phyloP scores from a whole-genome alignment of 23 tunicate genomes.

The Halocynthia aurantium region DNA sequence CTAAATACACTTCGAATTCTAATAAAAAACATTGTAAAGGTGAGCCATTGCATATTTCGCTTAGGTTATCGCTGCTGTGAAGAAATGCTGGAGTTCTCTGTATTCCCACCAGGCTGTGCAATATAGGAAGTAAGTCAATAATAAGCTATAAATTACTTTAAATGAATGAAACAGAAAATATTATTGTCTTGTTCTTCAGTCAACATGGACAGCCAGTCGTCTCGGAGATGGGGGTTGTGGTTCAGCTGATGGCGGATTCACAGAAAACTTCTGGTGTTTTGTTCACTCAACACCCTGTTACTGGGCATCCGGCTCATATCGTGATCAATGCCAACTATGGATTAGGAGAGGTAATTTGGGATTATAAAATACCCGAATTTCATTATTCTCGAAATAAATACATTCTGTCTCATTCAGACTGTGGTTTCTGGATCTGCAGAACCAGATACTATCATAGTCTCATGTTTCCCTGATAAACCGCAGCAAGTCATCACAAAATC shows the following conservation, averaged over 20 bases:
- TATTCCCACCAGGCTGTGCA: neutral
- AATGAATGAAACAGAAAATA: too few species aligned
- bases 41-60: neutral
- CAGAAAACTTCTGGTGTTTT: slow-evolving; percentile 15
- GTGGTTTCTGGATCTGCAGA: slow-evolving; percentile 24
- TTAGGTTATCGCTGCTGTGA: neutral
- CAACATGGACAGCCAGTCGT: slow-evolving; percentile 21
- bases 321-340: slow-evolving; percentile 29
- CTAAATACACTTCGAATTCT: neutral
- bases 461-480: slow-evolving; percentile 1
- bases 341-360: slow-evolving; percentile 14
- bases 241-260: slow-evolving; percentile 20
- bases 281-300: slow-evolving; percentile 20
- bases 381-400: neutral
- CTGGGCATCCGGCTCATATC: slow-evolving; percentile 17
- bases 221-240: slow-evolving; percentile 19
- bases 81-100: neutral
- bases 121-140: neutral
- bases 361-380: neutral
- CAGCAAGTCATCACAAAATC: slow-evolving; percentile 4
- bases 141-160: too few species aligned
- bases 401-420: slow-evolving; percentile 12
- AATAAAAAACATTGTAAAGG: too few species aligned
- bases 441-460: slow-evolving; percentile 19
- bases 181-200: slow-evolving; percentile 5